phyloP scores from a whole-genome alignment of 2,797 vertebrate species.

The Alosa sapidissima region DNA sequence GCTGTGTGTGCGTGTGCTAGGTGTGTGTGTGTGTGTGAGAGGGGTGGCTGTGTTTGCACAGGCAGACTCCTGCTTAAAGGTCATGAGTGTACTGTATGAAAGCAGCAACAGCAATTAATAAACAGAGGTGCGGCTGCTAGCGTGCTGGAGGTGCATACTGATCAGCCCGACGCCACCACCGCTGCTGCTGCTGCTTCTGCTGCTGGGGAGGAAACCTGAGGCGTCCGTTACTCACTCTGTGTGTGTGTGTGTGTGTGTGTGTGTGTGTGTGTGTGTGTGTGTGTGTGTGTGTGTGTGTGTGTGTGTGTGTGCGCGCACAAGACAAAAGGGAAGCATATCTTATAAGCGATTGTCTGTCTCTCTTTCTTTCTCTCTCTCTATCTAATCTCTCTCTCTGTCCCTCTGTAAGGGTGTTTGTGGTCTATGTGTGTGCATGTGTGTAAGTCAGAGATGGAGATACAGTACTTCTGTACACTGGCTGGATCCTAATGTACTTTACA shows the following conservation, averaged over 20 bases:
- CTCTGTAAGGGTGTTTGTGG: too few relatives aligned
- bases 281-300: neutral
- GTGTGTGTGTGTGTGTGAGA: too few relatives aligned
- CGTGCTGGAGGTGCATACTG: slow-evolving; percentile 16
- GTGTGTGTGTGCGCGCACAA: neutral
- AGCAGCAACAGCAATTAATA: slow-evolving; percentile 23
- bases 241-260: slow-evolving; percentile 44
- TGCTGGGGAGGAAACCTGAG: slow-evolving; percentile 22
- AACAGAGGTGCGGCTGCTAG: slow-evolving; percentile 3
- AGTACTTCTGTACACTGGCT: neutral
- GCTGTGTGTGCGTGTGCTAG: neutral
- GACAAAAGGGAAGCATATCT: too few relatives aligned
- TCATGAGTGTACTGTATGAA: slow-evolving; percentile 12
- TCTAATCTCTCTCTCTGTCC: too few relatives aligned
- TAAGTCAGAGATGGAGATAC: neutral
- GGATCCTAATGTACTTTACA: neutral
- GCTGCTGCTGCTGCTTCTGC: slow-evolving; percentile 19
- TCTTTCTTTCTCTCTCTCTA: too few relatives aligned
- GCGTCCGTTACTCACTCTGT: neutral
- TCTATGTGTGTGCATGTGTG: neutral
- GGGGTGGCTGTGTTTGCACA: neutral
- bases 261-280: neutral
- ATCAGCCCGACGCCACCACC: neutral
- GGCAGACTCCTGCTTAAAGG: slow-evolving; percentile 6
- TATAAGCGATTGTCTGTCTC: too few relatives aligned